Percentiles rank a stretch among this genome's conserved stretches.
Evolutionary conservation across 2,888 invertebrate species (phyloP).

Genomic region (Rhagium mordax): DNA sequence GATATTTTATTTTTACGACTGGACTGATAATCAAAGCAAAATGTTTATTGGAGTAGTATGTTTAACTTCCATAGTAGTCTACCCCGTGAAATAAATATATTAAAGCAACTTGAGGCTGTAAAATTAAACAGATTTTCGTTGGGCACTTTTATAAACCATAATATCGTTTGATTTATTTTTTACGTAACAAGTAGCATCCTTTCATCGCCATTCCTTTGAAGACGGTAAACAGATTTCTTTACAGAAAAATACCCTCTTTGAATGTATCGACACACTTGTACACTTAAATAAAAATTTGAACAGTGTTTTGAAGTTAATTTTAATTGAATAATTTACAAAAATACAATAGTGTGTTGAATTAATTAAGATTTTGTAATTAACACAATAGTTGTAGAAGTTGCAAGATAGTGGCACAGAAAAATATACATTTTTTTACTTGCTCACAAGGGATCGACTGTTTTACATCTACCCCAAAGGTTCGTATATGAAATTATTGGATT

Average conservation of each 20-base stretch:
- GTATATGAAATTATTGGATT: no score
- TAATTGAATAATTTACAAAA: background rate
- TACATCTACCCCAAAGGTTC: no score
- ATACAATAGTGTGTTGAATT: background rate
- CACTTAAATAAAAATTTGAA: background rate
- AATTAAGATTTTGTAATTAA: background rate
- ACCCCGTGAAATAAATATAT: background rate
- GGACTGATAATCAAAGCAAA: no score
- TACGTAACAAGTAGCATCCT: background rate
- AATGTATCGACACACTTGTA: background rate
- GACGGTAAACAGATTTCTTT: conserved; percentile 1
- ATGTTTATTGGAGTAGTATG: background rate
- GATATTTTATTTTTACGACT: background rate
- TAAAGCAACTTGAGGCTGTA: background rate
- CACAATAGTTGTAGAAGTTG: no score
- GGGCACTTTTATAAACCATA: background rate
- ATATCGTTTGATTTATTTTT: background rate
- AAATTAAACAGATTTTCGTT: background rate
- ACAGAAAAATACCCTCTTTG: background rate
- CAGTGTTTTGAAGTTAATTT: background rate
- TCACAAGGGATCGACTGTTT: no score
- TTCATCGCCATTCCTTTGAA: conserved; percentile 1
- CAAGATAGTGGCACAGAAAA: no score
- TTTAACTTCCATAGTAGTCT: background rate
- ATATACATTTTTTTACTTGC: no score